Evolutionary conservation across 1,140 invertebrate genomes (phyloP), one percentile per base, ranked within the genome.

Genomic region (Zaprionus ornatus): DNA sequence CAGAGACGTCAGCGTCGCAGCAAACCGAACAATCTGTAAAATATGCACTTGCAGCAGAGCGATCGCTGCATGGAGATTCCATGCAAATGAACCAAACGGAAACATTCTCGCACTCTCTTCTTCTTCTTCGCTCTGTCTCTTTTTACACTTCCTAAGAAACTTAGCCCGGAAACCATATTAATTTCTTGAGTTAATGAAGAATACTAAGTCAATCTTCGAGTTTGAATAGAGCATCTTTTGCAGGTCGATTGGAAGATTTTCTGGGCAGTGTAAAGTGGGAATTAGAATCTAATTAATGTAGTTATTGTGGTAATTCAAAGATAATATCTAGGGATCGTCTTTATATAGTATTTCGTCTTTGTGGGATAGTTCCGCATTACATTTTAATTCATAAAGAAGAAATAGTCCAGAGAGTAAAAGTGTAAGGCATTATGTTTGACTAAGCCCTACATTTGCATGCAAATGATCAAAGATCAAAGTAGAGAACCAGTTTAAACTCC

Each of bases 1-100:
- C 50, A 27, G 42, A 73, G 68, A 54, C 54, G 72, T 45, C 57
- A 52, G 62, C 67, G 59, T 35, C 55, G 54, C 68, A 23, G 59
- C 54, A 50, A 66, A 56, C 42, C 56, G 40, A 60, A 74, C 21
- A 60, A 74, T 72, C 67, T 23, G 45, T 23, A 21, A 50, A 10
- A 50, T 50, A 4, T 50, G 45, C 45, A 50, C 45, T 50, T 50
- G 45, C 45, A 17, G 45, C 45, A 50, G 45, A 50, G 45, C 19
- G n/a, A 21, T 19, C 7, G n/a, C 17, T 5, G 19, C 45, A 50
- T 50, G 19, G 19, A 23, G 45, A 50, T 10, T 19, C 19, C 45
- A 50, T 21, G 19, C 17, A 12, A 50, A 50, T 50, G 19, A 13
- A 12, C 19, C 40, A 45, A 45, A 45, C 40, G 40, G 40, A 45